Base-by-base conservation (phyloP, 2,113 vertebrate species). In the Nannobrachium achirus region DNA sequence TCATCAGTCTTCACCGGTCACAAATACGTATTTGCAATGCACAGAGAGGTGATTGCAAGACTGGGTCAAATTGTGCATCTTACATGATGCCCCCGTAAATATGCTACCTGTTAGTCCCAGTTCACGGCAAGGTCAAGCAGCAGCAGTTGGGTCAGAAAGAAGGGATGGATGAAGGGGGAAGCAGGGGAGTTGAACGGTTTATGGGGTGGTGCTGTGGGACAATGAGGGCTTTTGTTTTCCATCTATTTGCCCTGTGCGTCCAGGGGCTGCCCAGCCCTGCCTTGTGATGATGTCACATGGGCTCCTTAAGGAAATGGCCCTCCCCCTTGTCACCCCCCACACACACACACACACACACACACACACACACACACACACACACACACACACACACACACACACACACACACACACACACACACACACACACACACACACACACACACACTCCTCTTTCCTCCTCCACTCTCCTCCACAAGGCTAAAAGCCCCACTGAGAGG, bases 251-350 rank as follows among this genome's bases (percentile, higher is more conserved):
- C 50, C 61, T 50, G 25, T 48, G 50, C 44, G 50, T 65, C 49
- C 38, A 44, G 50, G 55, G 38, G 51, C 50, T 44, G 11, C 15
- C 11, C 40, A 25, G 49, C 63, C 65, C 33, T 18, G 61, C 15
- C 13, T 56, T 80, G 72, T 75, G 64, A 63, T 63, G 49, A 48
- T 73, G 62, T 80, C 80, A 73, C 11, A 71, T 66, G 63, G 16
- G 20, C 40, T 49, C 53, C 19, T 8, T 8, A 63, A 68, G 51
- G 39, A 81, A 72, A 53, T n/a, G 19, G 6, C 18, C 25, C 19
- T 39, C 13, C 19, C 46, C 46, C 61, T 51, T 38, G 38, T 10
- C 56, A 16, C 9, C 19, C 20, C 14, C 7, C n/a, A n/a, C n/a
- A n/a, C n/a, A n/a, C n/a, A n/a, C n/a, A n/a, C n/a, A n/a, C n/a